These are phyloP conservation scores for Cossypha heuglini DNA, from an alignment of 2,797 vertebrate species.

Conservation along the genomic window DNA sequence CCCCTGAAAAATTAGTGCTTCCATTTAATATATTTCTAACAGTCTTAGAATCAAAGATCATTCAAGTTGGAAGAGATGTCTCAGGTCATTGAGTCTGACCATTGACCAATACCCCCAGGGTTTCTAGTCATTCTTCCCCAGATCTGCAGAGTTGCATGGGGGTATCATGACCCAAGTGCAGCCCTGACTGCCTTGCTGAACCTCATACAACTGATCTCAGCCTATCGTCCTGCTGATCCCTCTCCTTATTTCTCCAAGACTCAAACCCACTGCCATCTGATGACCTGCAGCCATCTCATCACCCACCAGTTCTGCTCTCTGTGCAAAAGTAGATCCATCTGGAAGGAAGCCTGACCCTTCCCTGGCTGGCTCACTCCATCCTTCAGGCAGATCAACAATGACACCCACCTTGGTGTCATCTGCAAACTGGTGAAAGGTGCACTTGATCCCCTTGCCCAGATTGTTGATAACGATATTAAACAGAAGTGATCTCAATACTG, in stretches of 20 bases:
- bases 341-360: not conserved
- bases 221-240: accelerated
- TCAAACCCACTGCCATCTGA: not conserved
- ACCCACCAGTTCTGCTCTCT: not conserved
- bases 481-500: not conserved
- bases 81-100: not conserved
- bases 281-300: not conserved
- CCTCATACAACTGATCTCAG: not conserved
- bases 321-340: not conserved
- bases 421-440: not conserved
- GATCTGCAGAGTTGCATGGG: not conserved
- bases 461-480: not conserved
- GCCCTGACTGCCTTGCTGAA: not conserved
- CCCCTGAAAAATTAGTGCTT: not conserved
- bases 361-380: not conserved
- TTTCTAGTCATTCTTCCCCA: not conserved
- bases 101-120: not conserved
- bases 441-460: not conserved
- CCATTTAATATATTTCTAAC: not conserved
- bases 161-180: too few relatives aligned
- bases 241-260: not conserved
- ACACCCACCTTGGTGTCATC: not conserved
- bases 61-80: not conserved
- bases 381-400: too few relatives aligned
- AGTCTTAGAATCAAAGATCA: accelerated